These are phyloP conservation scores for Tenthredo amoena DNA, from an alignment of 2,888 invertebrate genomes.

Conservation along the genomic window DNA sequence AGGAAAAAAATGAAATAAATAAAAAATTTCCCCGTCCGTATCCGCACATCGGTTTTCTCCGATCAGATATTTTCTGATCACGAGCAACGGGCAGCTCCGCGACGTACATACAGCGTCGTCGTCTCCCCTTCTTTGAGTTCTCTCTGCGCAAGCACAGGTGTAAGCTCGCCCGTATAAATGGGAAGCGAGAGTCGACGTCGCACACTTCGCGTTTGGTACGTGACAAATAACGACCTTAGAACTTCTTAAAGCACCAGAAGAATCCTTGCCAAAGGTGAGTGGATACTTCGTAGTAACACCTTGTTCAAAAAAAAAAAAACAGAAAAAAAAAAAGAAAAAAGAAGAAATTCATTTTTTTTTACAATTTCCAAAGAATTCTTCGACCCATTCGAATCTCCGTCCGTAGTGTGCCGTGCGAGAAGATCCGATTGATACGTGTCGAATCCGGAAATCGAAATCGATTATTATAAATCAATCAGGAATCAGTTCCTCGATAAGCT, in stretches of 20 bases:
- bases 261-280: constrained; percentile 50
- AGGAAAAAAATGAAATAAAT: neutral
- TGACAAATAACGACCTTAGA: constrained; percentile 45
- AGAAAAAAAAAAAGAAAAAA: neutral
- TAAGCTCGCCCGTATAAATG: constrained; percentile 45
- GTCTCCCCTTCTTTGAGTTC: constrained; percentile 10
- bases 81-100: neutral
- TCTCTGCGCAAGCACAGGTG: constrained; percentile 50
- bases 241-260: constrained; percentile 33
- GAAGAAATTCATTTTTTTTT: neutral
- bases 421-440: neutral
- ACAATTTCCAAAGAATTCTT: neutral
- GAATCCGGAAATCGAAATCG: neutral
- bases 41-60: neutral
- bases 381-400: neutral
- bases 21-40: constrained; percentile 1
- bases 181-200: constrained; percentile 27
- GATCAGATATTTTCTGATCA: constrained; percentile 35
- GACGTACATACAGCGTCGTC: constrained; percentile 20
- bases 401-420: neutral
- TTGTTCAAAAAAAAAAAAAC: neutral
- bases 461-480: neutral
- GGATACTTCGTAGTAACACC: constrained; percentile 17
- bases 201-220: constrained; percentile 49
- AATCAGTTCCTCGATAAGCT: neutral